Evolutionary conservation across 2,113 vertebrate species (phyloP), one percentile per base, ranked within the genome.

Genomic region (Delphinus delphis): DNA sequence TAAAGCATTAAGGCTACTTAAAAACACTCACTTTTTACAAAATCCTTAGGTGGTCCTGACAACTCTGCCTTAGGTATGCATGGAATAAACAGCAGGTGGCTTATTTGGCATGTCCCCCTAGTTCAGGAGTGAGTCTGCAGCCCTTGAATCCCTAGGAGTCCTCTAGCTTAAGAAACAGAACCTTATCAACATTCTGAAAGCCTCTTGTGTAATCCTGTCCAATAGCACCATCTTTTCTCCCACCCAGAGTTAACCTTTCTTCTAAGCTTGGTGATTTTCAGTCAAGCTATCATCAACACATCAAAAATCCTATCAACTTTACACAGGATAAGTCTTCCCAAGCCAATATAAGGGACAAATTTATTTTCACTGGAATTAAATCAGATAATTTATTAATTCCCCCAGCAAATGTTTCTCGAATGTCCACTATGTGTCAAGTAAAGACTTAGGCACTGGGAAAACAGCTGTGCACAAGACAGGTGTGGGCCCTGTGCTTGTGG

Each of bases 241-340:
- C 9, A 41, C 18, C 26, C 28, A 84, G 28, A 44, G 55, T 76
- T 82, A 71, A 80, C 9, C 36, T 93, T 96, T 76, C 77, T 62
- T 94, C 87, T 73, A 83, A 93, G 86, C 13, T 89, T 97, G 31
- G n/a, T 79, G 53, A 93, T 81, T 95, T 96, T 93, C 86, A 92
- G 70, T 87, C 65, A 92, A 65, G 62, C 58, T 36, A 53, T 15
- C 68, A 47, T 62, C 44, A 92, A 36, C 41, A 77, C 50, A 90
- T 97, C 50, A 97, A 88, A 95, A 96, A 74, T 53, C 60, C 36
- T 92, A 76, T 36, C 31, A 90, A 44, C 70, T 71, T n/a, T 58
- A 88, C 7, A 88, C 3, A 89, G 73, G 33, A 58, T 71, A 95
- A 90, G 21, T 4, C 4, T 76, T 12, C 31, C 14, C 44, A 87